These are phyloP conservation scores for Casuarius casuarius DNA, from an alignment of 2,113 vertebrate genomes.

Conservation along the genomic window DNA sequence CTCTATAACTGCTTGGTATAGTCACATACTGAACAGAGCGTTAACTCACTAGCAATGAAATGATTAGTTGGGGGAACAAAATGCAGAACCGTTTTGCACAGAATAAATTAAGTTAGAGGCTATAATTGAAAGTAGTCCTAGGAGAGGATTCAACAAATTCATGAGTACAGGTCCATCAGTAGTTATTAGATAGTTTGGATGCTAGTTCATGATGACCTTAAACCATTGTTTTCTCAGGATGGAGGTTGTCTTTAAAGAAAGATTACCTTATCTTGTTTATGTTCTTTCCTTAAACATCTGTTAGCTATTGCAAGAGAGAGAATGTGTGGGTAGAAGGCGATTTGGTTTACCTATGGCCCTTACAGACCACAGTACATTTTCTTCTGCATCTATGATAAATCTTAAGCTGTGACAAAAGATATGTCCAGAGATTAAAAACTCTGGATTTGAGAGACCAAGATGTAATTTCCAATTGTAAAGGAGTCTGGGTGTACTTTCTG, in stretches of 20 bases:
- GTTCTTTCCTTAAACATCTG: not conserved
- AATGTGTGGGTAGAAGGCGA: not conserved
- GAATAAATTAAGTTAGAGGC: not conserved
- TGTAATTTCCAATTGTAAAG: not conserved
- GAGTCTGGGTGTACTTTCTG: not conserved
- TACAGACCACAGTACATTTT: not conserved
- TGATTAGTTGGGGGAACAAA: not conserved
- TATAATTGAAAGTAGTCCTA: not conserved
- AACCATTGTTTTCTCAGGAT: not conserved
- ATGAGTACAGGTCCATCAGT: not conserved
- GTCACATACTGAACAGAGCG: not conserved
- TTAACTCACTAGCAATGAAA: not conserved
- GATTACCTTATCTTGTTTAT: not conserved
- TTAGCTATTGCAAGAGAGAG: not conserved
- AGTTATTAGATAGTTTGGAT: not conserved
- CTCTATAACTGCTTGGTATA: not conserved
- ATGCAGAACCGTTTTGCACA: not conserved
- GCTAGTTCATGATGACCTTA: not conserved
- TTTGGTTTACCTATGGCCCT: not conserved
- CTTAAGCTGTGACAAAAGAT: not conserved
- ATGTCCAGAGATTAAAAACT: not conserved
- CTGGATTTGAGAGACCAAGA: not conserved
- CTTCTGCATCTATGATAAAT: not conserved
- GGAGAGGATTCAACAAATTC: not conserved
- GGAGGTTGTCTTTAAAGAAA: not conserved